Evolutionary conservation across 2,113 vertebrate genomes (phyloP).

Genomic region (Ariopsis seemanni): DNA sequence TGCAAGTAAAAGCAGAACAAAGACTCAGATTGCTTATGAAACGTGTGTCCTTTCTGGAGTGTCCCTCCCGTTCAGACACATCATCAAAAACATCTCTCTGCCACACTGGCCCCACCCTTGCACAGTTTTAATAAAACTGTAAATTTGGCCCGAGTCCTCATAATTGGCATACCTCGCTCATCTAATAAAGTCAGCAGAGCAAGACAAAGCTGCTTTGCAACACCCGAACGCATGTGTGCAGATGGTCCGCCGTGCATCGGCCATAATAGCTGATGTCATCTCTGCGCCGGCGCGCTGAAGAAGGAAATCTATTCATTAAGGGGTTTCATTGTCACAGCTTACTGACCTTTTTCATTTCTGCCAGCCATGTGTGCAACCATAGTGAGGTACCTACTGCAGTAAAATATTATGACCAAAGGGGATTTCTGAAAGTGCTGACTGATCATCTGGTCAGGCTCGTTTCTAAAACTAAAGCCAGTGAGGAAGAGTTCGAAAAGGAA

Average conservation of each 20-base stretch:
- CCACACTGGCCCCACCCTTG: neutral
- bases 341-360: conserved; percentile 21
- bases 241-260: conserved; percentile 30
- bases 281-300: neutral
- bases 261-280: conserved; percentile 37
- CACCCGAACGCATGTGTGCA: conserved; percentile 36
- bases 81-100: conserved; percentile 1
- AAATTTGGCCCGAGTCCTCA: conserved; percentile 20
- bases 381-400: neutral
- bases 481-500: neutral
- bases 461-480: neutral
- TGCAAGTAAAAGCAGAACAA: conserved; percentile 10
- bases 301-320: conserved; percentile 29
- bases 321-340: conserved; percentile 28
- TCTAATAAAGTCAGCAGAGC: conserved; percentile 31
- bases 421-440: neutral
- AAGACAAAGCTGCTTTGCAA: conserved; percentile 38
- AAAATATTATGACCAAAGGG: neutral
- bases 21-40: conserved; percentile 7
- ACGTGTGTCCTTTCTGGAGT: neutral
- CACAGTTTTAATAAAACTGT: conserved; percentile 10
- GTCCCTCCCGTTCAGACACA: neutral
- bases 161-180: conserved; percentile 19
- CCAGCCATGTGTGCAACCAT: conserved; percentile 16
- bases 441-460: neutral